Percentiles rank a stretch among this genome's conserved stretches.
These are phyloP conservation scores for Patella pellucida DNA, from an alignment of 2,888 invertebrate species.

Conservation along the genomic window DNA sequence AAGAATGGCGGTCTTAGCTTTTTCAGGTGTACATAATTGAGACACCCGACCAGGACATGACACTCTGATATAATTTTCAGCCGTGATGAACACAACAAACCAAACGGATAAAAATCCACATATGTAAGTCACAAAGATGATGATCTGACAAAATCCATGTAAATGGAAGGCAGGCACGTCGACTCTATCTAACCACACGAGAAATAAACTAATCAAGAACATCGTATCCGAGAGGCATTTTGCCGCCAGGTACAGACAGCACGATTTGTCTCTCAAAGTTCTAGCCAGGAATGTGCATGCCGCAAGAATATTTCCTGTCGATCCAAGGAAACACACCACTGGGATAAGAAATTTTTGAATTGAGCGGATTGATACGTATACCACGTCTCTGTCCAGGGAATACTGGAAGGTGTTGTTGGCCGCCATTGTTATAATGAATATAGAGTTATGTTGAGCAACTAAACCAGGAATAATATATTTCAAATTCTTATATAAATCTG, in stretches of 20 bases:
- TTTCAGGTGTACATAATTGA: conserved; percentile 44
- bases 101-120: conserved; percentile 85
- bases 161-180: conserved; percentile 45
- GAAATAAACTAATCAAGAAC: conserved; percentile 79
- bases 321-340: conserved; percentile 79
- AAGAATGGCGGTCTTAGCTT: conserved; percentile 42
- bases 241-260: conserved; percentile 84
- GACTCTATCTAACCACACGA: conserved; percentile 53
- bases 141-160: conserved; percentile 67
- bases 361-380: conserved; percentile 12
- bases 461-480: too few species aligned
- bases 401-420: too few species aligned
- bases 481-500: too few species aligned
- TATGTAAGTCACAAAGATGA: conserved; percentile 73
- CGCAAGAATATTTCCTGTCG: conserved; percentile 82
- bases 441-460: too few species aligned
- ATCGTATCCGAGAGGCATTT: conserved; percentile 84
- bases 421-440: too few species aligned
- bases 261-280: conserved; percentile 81
- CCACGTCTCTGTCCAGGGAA: not conserved
- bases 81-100: conserved; percentile 87
- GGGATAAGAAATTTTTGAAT: conserved; percentile 73
- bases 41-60: conserved; percentile 78
- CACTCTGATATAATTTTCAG: conserved; percentile 86
- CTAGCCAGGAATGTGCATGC: conserved; percentile 82